Percentiles rank a stretch among this genome's conserved stretches.
Conservation (phyloP, 2,888 invertebrate species). For the Willowsia nigromaculata region DNA sequence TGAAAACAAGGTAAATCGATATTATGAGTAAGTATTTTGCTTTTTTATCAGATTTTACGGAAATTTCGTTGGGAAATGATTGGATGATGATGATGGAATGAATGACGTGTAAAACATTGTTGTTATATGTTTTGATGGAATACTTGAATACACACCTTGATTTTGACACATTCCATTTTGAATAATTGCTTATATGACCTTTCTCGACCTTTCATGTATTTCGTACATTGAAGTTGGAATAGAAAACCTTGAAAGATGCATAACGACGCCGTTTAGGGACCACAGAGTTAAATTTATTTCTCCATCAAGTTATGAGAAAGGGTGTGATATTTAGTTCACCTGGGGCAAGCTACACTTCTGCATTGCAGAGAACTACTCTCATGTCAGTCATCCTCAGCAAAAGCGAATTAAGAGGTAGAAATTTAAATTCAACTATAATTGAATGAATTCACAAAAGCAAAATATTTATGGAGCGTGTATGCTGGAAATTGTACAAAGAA, state of each 20-base stretch:
- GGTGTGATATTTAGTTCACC: not conserved
- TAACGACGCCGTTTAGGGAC: no score
- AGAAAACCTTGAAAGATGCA: not conserved
- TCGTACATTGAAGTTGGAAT: no score
- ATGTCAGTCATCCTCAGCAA: not conserved
- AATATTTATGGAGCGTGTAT: not conserved
- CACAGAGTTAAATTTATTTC: not conserved
- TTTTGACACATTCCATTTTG: not conserved
- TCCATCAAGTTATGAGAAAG: not conserved
- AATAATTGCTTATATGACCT: not conserved
- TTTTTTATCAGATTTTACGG: no score
- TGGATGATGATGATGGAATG: not conserved
- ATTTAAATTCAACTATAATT: not conserved
- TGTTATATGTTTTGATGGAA: not conserved
- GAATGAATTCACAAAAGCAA: not conserved
- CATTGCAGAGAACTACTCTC: not conserved
- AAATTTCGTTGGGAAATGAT: not conserved
- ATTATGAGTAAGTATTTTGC: no score
- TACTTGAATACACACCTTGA: not conserved
- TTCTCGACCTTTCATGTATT: no score
- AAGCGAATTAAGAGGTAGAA: not conserved
- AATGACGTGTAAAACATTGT: not conserved
- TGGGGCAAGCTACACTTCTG: not conserved
- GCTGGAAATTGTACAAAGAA: not conserved
- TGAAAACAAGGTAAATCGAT: no score